Conservation (phyloP, 2,797 vertebrate genomes). For the Melanotaenia pygmaea region DNA sequence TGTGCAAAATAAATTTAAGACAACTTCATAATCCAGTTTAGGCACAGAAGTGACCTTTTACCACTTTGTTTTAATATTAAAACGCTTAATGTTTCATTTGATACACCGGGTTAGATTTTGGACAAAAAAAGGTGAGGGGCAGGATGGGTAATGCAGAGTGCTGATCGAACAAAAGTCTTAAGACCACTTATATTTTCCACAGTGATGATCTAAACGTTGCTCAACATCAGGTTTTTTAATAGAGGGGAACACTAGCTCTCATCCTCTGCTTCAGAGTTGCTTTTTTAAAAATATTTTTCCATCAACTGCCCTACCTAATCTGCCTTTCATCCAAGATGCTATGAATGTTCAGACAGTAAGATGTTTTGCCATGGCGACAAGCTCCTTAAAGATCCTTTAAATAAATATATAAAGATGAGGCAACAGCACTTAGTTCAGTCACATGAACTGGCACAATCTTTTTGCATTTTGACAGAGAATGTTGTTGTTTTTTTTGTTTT, state of each 20-base stretch:
- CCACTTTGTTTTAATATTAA: neutral
- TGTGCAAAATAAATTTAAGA: slow-evolving; percentile 18
- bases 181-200: slow-evolving; percentile 29
- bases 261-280: slow-evolving; percentile 1
- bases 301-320: slow-evolving; percentile 1
- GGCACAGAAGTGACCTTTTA: neutral
- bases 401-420: slow-evolving; percentile 8
- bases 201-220: slow-evolving; percentile 14
- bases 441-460: slow-evolving; percentile 5
- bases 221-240: slow-evolving; percentile 11
- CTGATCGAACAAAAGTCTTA: slow-evolving; percentile 6
- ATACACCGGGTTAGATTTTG: neutral
- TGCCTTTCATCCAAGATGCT: slow-evolving; percentile 13
- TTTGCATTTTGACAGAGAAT: too few relatives aligned
- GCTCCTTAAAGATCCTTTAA: slow-evolving; percentile 12
- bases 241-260: slow-evolving; percentile 17
- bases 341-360: slow-evolving; percentile 28
- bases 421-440: neutral
- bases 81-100: neutral
- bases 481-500: neutral
- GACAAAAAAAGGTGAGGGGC: neutral
- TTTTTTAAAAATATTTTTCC: slow-evolving; percentile 28
- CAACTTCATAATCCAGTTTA: neutral
- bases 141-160: neutral
- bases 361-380: slow-evolving; percentile 20